phyloP scores from a whole-genome alignment of 2,888 invertebrate species.

The Yponomeuta sedellus region DNA sequence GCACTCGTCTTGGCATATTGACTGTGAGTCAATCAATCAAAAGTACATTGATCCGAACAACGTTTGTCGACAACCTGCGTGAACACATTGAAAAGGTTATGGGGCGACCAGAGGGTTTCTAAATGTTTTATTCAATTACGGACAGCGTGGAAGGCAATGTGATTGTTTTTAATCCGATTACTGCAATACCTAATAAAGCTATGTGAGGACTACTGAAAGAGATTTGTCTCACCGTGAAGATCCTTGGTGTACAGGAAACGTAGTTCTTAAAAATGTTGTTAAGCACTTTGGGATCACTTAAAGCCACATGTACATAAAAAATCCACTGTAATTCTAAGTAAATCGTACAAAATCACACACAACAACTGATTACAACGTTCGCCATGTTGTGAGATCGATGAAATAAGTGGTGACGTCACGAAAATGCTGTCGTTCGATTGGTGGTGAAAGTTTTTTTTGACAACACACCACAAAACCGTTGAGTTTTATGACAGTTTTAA shows the following conservation, averaged over 20 bases:
- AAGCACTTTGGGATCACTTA: neutral
- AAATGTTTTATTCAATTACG: slow-evolving; percentile 42
- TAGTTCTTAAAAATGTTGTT: neutral
- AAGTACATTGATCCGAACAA: neutral
- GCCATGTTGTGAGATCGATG: slow-evolving; percentile 63
- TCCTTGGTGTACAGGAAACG: neutral
- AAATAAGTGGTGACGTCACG: slow-evolving; percentile 29
- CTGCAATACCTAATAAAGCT: slow-evolving; percentile 32
- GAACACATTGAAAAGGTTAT: neutral
- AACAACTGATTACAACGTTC: slow-evolving; percentile 52
- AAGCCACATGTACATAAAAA: slow-evolving; percentile 16
- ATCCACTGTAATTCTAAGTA: slow-evolving; percentile 25
- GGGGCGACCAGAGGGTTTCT: neutral
- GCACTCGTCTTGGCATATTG: slow-evolving; percentile 57
- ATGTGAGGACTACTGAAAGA: slow-evolving; percentile 30
- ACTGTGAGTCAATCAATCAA: slow-evolving; percentile 15
- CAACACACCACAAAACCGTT: neutral
- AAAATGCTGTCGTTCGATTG: slow-evolving; percentile 22
- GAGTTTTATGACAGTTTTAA: too few species aligned
- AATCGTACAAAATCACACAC: slow-evolving; percentile 28
- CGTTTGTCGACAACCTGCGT: neutral
- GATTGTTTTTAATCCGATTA: slow-evolving; percentile 39
- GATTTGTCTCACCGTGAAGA: slow-evolving; percentile 20
- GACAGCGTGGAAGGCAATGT: slow-evolving; percentile 40
- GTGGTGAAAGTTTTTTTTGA: slow-evolving; percentile 14